phyloP scores from a whole-genome alignment of 1,140 invertebrate genomes.

The Pristionchus pacificus region DNA sequence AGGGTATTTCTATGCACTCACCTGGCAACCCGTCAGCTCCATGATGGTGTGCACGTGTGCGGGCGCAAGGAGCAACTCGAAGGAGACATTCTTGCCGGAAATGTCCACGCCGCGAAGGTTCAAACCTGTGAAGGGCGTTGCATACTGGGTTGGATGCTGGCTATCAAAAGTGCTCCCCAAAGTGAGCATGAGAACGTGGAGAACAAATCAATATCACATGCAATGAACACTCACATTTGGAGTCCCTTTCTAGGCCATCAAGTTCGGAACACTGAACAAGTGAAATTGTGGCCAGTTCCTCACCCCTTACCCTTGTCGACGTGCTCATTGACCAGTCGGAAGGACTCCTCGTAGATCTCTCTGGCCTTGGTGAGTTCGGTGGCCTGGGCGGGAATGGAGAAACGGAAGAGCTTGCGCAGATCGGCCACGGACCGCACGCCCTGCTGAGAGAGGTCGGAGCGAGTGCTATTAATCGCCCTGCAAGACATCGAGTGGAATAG shows the following conservation, averaged over 20 bases:
- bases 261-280: no score
- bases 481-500: no score
- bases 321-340: constrained; percentile 50
- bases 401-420: constrained; percentile 49
- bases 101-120: constrained; percentile 12
- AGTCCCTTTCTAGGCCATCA: no score
- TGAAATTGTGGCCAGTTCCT: no score
- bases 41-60: constrained; percentile 56
- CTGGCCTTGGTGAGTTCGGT: constrained; percentile 46
- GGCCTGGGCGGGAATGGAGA: constrained; percentile 44
- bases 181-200: no score
- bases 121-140: no score
- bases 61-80: constrained; percentile 50
- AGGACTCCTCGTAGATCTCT: constrained; percentile 53
- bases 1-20: no score
- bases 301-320: constrained; percentile 44
- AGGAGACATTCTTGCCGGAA: constrained; percentile 44
- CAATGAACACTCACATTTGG: no score
- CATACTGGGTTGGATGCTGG: no score
- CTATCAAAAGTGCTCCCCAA: no score
- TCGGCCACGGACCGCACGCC: constrained; percentile 39
- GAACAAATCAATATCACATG: no score
- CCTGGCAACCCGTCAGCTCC: constrained; percentile 45
- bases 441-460: constrained; percentile 38
- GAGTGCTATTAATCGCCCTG: constrained; percentile 48